These are phyloP conservation scores for Ectemnius cavifrons DNA, from an alignment of 2,888 invertebrate genomes.

Conservation along the genomic window DNA sequence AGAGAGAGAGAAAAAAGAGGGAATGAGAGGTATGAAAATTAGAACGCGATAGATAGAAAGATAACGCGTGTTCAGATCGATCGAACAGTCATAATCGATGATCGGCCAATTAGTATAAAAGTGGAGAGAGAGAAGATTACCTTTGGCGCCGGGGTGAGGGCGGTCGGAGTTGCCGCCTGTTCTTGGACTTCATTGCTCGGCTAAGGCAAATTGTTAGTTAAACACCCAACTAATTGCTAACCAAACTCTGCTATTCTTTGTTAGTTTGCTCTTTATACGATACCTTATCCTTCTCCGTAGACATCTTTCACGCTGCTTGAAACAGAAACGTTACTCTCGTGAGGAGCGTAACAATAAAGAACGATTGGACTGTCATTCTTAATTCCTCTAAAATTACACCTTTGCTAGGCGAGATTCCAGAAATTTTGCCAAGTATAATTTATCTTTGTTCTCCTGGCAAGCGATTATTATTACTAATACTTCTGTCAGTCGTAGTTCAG, in stretches of 20 bases:
- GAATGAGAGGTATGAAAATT: slow-evolving; percentile 5
- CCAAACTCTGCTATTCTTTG: not conserved
- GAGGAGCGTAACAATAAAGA: no score
- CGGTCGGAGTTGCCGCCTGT: slow-evolving; percentile 70
- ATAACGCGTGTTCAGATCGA: no score
- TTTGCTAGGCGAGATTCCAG: no score
- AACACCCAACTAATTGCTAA: slow-evolving; percentile 8
- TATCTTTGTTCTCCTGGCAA: no score
- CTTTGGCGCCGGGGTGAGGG: slow-evolving; percentile 69
- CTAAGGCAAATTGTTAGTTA: slow-evolving; percentile 58
- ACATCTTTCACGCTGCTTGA: slow-evolving; percentile 65
- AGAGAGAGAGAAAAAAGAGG: slow-evolving; percentile 32
- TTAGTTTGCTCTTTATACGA: slow-evolving; percentile 13
- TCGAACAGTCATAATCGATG: no score
- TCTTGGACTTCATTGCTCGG: slow-evolving; percentile 71
- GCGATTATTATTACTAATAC: no score
- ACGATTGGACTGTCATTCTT: no score
- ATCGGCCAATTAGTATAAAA: no score
- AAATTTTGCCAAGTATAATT: no score
- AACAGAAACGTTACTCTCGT: slow-evolving; percentile 42
- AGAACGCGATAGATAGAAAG: no score
- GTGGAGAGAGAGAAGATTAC: slow-evolving; percentile 47
- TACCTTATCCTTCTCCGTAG: slow-evolving; percentile 67
- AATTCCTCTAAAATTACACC: not conserved
- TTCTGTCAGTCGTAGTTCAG: no score